Evolutionary conservation across 2,888 invertebrate genomes (phyloP).

Genomic region (Notodonta dromedarius): DNA sequence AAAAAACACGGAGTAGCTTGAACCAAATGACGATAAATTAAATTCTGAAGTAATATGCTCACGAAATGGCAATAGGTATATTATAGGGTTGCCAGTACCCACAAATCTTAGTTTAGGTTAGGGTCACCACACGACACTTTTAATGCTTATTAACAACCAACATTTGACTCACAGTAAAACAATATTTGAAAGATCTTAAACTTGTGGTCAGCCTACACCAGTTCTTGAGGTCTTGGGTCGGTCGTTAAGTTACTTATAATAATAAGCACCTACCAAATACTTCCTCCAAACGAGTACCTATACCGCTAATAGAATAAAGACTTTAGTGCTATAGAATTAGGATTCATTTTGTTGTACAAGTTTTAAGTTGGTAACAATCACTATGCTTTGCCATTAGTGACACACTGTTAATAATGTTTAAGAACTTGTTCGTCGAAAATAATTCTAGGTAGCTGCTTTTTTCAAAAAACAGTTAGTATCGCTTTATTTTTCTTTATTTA

Average conservation of each 20-base stretch:
- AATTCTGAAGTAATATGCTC: too few relatives aligned
- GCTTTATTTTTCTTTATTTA: too few relatives aligned
- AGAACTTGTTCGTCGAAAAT: not conserved
- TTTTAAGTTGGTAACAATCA: slow-evolving; percentile 13
- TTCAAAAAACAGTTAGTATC: too few relatives aligned
- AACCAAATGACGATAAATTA: too few relatives aligned
- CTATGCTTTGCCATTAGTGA: slow-evolving; percentile 28
- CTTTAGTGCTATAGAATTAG: slow-evolving; percentile 42
- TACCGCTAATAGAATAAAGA: slow-evolving; percentile 32
- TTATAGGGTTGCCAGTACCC: too few relatives aligned
- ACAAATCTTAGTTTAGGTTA: too few relatives aligned
- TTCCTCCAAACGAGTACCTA: slow-evolving; percentile 56
- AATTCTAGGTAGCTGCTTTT: not conserved
- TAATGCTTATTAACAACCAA: too few relatives aligned
- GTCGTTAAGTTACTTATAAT: slow-evolving; percentile 67
- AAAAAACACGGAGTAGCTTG: too few relatives aligned
- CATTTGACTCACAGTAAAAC: not conserved
- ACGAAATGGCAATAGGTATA: too few relatives aligned
- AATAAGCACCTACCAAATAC: slow-evolving; percentile 67
- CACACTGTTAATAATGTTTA: slow-evolving; percentile 20
- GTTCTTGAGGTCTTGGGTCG: slow-evolving; percentile 48
- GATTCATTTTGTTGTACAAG: slow-evolving; percentile 33
- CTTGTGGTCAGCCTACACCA: slow-evolving; percentile 45
- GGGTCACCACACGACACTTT: too few relatives aligned
- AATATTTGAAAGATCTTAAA: not conserved